Conservation (phyloP, 2,113 vertebrate species). For the Melanerpes aurifrons region DNA sequence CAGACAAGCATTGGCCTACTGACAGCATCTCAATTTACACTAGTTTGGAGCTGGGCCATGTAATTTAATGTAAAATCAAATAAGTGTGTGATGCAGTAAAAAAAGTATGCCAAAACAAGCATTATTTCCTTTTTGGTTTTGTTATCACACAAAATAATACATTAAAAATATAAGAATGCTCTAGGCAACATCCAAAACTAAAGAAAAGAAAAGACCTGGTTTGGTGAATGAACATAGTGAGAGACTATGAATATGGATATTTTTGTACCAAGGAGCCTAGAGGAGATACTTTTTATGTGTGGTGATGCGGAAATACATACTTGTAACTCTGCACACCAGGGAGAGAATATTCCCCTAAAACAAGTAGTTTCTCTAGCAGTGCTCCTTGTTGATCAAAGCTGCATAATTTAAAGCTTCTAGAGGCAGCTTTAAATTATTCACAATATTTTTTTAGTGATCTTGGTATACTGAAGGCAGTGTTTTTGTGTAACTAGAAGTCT, state of each 20-base stretch:
- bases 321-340: slow-evolving; percentile 30
- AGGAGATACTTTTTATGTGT: slow-evolving; percentile 31
- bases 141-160: neutral
- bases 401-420: slow-evolving; percentile 74
- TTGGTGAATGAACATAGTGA: slow-evolving; percentile 18
- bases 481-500: neutral
- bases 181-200: neutral
- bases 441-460: neutral
- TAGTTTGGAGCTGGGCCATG: neutral
- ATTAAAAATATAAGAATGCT: neutral
- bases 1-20: neutral
- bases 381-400: slow-evolving; percentile 76
- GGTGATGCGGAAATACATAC: slow-evolving; percentile 20
- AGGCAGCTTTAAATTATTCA: slow-evolving; percentile 68
- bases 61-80: neutral
- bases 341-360: slow-evolving; percentile 33
- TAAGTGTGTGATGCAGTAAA: neutral
- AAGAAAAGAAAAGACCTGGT: slow-evolving; percentile 27
- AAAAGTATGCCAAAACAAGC: neutral
- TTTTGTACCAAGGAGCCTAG: slow-evolving; percentile 16
- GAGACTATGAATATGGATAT: slow-evolving; percentile 40
- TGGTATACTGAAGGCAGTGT: neutral
- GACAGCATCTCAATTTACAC: neutral
- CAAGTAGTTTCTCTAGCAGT: slow-evolving; percentile 35
- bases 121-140: neutral